Percentiles rank a stretch among this genome's conserved stretches.
Conservation (phyloP, 1,140 invertebrate species). For the Drosophila kepulauana region DNA sequence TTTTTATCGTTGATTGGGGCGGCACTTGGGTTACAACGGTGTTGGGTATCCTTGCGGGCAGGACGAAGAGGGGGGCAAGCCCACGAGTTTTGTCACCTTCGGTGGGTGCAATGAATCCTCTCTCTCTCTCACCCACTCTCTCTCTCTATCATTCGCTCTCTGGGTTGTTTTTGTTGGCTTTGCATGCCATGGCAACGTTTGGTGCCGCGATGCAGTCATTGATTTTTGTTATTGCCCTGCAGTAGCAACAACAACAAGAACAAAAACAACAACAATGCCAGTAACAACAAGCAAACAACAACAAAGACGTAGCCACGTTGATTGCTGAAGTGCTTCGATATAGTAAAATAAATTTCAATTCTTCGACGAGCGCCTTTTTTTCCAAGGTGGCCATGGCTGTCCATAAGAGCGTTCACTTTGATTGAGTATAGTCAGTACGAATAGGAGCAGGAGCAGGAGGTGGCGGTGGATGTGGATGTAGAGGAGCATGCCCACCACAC, state of each 20-base stretch:
- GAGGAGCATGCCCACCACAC: slow-evolving; percentile 54
- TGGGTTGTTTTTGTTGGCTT: slow-evolving; percentile 27
- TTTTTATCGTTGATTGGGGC: slow-evolving; percentile 63
- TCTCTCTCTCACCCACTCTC: not conserved
- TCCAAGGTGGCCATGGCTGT: slow-evolving; percentile 2
- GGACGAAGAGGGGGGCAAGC: slow-evolving; percentile 20
- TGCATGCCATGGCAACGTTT: slow-evolving; percentile 63
- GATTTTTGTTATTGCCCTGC: slow-evolving; percentile 74
- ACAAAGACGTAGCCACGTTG: slow-evolving; percentile 42
- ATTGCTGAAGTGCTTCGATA: slow-evolving; percentile 62
- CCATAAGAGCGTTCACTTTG: slow-evolving; percentile 23
- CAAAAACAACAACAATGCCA: slow-evolving; percentile 23
- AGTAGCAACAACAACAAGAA: slow-evolving; percentile 36
- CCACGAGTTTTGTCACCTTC: slow-evolving; percentile 58
- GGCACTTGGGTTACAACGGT: not conserved
- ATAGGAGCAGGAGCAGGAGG: slow-evolving; percentile 27
- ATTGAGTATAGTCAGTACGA: slow-evolving; percentile 12
- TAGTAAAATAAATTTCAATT: slow-evolving; percentile 51
- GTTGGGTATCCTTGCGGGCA: not conserved
- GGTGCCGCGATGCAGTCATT: slow-evolving; percentile 62
- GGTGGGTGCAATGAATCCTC: slow-evolving; percentile 61
- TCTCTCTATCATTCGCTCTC: not conserved
- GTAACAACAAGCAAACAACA: slow-evolving; percentile 27
- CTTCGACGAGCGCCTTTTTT: slow-evolving; percentile 8
- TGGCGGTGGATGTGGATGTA: not conserved